A percentile compares a stretch with the other conserved stretches of the same genome.
phyloP scores from a whole-genome alignment of 1,140 invertebrate genomes.

The Saccostrea echinata region DNA sequence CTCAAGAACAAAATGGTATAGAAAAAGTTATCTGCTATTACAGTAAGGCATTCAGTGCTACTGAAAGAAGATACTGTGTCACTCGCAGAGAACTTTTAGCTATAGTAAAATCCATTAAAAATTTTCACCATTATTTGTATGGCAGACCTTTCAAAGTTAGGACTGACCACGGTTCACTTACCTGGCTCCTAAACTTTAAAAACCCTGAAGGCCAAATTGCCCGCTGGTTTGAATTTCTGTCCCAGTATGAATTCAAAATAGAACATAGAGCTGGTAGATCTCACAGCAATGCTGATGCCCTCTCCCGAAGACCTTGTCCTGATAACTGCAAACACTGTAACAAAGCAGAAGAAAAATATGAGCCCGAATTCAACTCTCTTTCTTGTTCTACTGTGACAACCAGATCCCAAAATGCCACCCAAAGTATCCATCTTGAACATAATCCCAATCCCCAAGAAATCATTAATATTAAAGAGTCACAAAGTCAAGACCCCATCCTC shows the following conservation, averaged over 20 bases:
- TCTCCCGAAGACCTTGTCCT: constrained; percentile 53
- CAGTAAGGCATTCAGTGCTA: constrained; percentile 54
- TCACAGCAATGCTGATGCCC: constrained; percentile 66
- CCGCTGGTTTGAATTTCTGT: constrained; percentile 64
- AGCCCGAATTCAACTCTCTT: background rate
- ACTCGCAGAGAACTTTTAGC: constrained; percentile 64
- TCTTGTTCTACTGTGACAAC: background rate
- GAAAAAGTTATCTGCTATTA: constrained; percentile 62
- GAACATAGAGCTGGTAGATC: constrained; percentile 59
- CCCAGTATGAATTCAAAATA: constrained; percentile 64
- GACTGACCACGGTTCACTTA: background rate
- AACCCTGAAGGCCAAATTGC: constrained; percentile 56
- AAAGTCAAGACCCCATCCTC: background rate
- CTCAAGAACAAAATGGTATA: constrained; percentile 43
- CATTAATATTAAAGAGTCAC: background rate
- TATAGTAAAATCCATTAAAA: constrained; percentile 47
- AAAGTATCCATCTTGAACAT: background rate
- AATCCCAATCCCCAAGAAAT: background rate
- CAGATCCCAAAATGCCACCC: too few relatives aligned
- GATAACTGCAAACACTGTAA: constrained; percentile 15
- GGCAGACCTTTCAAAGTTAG: constrained; percentile 58
- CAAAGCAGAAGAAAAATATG: constrained; percentile 26
- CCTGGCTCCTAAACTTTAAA: constrained; percentile 51
- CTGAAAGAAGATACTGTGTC: constrained; percentile 80
- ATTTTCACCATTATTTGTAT: constrained; percentile 62